Conservation (phyloP, 2,888 invertebrate species). For the Mechanitis messenoides region DNA sequence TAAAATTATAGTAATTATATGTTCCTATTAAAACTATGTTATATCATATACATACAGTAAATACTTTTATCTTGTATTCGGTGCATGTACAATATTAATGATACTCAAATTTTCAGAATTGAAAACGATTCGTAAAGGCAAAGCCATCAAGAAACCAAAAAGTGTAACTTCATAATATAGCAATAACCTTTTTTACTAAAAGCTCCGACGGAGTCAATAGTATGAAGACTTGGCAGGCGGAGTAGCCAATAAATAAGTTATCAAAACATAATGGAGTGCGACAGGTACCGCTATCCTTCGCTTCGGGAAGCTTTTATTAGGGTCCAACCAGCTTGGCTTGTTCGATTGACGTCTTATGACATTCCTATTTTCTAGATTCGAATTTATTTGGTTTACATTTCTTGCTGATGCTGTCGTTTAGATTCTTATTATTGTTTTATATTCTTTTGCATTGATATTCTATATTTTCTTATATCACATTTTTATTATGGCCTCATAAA, state of each 20-base stretch:
- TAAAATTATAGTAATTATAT: no score
- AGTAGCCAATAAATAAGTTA: slow-evolving; percentile 25
- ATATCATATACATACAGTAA: no score
- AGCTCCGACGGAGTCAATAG: slow-evolving; percentile 5
- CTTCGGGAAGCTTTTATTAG: slow-evolving; percentile 21
- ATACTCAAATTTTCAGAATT: neutral
- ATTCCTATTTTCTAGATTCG: neutral
- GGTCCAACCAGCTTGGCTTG: slow-evolving; percentile 11
- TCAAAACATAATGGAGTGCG: slow-evolving; percentile 25
- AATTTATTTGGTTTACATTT: neutral
- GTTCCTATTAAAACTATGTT: no score
- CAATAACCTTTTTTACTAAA: slow-evolving; percentile 5
- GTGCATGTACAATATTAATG: neutral
- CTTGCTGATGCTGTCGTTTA: slow-evolving; percentile 1
- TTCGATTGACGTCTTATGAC: slow-evolving; percentile 11
- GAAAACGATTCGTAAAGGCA: neutral
- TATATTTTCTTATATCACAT: neutral
- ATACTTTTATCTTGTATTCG: neutral
- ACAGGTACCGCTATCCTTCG: slow-evolving; percentile 21
- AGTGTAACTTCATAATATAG: slow-evolving; percentile 7
- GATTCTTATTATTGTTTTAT: neutral
- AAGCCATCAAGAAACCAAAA: slow-evolving; percentile 1
- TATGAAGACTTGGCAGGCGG: slow-evolving; percentile 13
- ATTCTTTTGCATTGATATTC: neutral
- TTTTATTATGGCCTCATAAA: no score